phyloP scores from a whole-genome alignment of 2,113 vertebrate species.

The Vulpes lagopus region DNA sequence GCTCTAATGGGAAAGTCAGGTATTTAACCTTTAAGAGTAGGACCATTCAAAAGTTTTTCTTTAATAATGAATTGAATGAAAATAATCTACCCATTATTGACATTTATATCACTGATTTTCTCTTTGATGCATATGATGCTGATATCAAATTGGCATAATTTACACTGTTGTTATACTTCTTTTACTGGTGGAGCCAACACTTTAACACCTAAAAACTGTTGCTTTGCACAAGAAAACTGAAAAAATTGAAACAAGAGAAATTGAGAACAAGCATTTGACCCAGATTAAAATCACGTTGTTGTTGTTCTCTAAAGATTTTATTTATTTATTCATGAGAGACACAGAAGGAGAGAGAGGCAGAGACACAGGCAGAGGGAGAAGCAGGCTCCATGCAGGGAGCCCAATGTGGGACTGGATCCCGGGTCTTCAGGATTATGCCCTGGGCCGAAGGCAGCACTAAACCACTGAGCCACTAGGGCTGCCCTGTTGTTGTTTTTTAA shows the following conservation, averaged over 20 bases:
- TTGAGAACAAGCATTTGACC: neutral
- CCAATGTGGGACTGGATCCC: too few relatives aligned
- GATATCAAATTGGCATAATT: neutral
- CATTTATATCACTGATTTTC: neutral
- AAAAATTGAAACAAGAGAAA: neutral
- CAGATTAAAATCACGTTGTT: neutral
- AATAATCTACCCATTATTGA: neutral
- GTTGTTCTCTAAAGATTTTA: too few relatives aligned
- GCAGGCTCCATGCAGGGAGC: too few relatives aligned
- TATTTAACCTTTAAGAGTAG: neutral
- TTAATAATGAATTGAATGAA: neutral
- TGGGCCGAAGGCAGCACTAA: too few relatives aligned
- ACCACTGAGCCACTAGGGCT: too few relatives aligned
- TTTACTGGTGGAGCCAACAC: neutral
- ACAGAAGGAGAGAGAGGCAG: too few relatives aligned
- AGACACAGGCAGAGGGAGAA: too few relatives aligned
- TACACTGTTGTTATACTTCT: neutral
- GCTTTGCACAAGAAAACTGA: neutral
- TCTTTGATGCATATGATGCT: neutral
- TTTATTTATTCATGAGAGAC: too few relatives aligned
- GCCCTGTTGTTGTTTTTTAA: too few relatives aligned
- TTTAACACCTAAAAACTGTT: neutral
- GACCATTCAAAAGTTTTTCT: neutral
- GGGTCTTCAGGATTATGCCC: too few relatives aligned
- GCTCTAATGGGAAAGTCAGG: neutral